Percentiles rank a stretch among this genome's conserved stretches.
Evolutionary conservation across 2,113 vertebrate genomes (phyloP).

Genomic region (Heloderma charlesbogerti): DNA sequence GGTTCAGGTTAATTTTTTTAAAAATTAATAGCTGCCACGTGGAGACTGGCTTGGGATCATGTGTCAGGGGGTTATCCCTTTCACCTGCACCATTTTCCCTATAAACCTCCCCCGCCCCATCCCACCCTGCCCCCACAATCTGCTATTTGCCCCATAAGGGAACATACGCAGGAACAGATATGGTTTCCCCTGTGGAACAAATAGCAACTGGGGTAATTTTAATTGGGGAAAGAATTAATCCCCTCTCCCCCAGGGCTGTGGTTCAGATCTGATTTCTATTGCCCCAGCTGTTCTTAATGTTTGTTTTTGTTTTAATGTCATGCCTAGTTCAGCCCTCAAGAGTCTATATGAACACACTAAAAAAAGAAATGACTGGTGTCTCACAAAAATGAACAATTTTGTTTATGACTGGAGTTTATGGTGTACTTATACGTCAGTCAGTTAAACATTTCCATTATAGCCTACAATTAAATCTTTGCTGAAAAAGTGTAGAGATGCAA

Average conservation of each 20-base stretch:
- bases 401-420: background rate
- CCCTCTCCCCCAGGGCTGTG: background rate
- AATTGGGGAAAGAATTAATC: background rate
- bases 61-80: too few relatives aligned
- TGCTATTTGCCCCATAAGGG: background rate
- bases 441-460: background rate
- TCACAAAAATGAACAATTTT: background rate
- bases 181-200: background rate
- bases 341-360: background rate
- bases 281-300: background rate
- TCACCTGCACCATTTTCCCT: background rate
- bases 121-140: too few relatives aligned
- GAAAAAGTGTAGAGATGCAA: background rate
- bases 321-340: background rate
- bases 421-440: background rate
- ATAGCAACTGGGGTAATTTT: background rate
- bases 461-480: slow-evolving; percentile 9
- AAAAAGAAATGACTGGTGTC: background rate
- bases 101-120: background rate
- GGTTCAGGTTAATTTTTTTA: too few relatives aligned
- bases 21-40: too few relatives aligned
- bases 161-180: background rate
- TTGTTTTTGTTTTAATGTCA: background rate
- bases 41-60: too few relatives aligned
- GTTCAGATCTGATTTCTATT: background rate